Evolutionary conservation across 37 sponge, comb jelly and placozoan species (phyloP).

Genomic region (Sycon ciliatum): DNA sequence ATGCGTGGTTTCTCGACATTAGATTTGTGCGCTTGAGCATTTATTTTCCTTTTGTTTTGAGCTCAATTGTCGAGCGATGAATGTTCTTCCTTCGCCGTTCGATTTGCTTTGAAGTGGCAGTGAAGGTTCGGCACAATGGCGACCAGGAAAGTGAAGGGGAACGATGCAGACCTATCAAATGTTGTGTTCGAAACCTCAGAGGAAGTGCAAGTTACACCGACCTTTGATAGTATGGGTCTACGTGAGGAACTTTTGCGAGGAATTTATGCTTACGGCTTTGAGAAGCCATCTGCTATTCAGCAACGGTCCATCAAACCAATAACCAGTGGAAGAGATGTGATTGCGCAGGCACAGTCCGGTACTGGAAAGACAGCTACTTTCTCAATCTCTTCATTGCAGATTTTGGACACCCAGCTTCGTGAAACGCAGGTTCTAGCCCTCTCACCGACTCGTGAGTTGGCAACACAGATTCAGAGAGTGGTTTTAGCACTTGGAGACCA

Average conservation of each 20-base stretch:
- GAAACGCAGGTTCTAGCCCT: conserved; percentile 87
- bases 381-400: conserved; percentile 81
- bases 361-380: conserved; percentile 98
- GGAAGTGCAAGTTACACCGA: conserved; percentile 70
- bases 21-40: too few species aligned
- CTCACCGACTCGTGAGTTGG: conserved; percentile 93
- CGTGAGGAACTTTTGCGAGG: conserved; percentile 85
- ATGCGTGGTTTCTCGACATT: too few species aligned
- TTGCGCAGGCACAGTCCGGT: conserved; percentile 98
- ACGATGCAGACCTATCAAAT: too few species aligned
- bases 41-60: too few species aligned
- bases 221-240: conserved; percentile 87
- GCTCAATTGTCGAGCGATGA: too few species aligned
- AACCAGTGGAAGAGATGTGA: conserved; percentile 79
- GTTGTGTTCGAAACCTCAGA: conserved; percentile 27
- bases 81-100: too few species aligned
- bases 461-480: conserved; percentile 92
- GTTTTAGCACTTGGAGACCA: conserved; percentile 97
- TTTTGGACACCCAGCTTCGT: conserved; percentile 78
- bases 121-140: too few species aligned
- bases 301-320: conserved; percentile 90
- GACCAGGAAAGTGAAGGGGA: too few species aligned
- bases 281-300: conserved; percentile 98
- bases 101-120: too few species aligned
- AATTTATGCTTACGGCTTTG: conserved; percentile 98